These are phyloP conservation scores for Proterorhinus semilunaris DNA, from an alignment of 2,113 vertebrate genomes.

Conservation along the genomic window DNA sequence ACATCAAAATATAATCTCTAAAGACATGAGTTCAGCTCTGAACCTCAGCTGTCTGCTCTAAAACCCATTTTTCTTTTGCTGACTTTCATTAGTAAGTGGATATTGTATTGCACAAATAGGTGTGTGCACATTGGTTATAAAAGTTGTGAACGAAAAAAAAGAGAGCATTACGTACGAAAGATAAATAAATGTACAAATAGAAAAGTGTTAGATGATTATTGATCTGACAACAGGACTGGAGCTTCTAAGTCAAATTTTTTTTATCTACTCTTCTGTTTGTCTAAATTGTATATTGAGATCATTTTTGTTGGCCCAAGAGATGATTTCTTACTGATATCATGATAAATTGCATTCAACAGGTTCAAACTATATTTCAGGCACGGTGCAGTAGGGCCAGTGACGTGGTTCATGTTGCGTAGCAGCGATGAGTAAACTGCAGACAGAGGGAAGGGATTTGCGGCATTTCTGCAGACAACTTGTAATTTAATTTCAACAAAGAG, in stretches of 20 bases:
- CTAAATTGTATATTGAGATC: not conserved
- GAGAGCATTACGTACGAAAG: not conserved
- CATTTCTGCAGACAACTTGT: no score
- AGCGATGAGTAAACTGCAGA: no score
- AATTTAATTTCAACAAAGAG: no score
- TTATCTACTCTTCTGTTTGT: not conserved
- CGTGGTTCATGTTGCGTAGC: no score
- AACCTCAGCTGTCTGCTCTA: slow-evolving; percentile 1
- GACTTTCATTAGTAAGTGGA: not conserved
- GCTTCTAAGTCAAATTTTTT: not conserved
- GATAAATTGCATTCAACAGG: no score
- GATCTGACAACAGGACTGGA: not conserved
- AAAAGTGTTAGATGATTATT: not conserved
- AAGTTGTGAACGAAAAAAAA: not conserved
- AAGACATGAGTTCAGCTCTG: not conserved
- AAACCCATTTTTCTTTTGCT: not conserved
- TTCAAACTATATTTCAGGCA: no score
- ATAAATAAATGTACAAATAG: not conserved
- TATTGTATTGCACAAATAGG: not conserved
- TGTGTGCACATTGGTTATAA: not conserved
- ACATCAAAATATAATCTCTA: slow-evolving; percentile 4
- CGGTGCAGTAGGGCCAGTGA: no score
- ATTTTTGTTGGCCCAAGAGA: no score
- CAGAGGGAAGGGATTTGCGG: no score
- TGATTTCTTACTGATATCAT: no score